Evolutionary conservation across 2,888 invertebrate genomes (phyloP).

Genomic region (Caenorhabditis becei): DNA sequence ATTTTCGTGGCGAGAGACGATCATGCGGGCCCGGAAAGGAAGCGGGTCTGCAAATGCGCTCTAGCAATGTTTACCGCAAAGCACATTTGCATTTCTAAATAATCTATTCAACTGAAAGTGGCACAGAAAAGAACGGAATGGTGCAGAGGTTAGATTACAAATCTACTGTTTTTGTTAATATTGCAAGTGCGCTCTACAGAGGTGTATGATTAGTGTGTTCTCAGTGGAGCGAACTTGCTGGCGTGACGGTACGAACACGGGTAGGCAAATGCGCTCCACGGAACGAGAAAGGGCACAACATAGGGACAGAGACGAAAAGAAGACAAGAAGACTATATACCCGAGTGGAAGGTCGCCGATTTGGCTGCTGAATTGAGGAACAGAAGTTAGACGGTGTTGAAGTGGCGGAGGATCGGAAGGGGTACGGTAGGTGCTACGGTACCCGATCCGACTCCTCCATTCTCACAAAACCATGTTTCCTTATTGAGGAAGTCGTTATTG

Average conservation of each 20-base stretch:
- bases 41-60: neutral
- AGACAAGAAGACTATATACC: constrained; percentile 43
- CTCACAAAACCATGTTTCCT: neutral
- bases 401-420: constrained; percentile 8
- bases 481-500: neutral
- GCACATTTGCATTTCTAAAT: neutral
- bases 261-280: constrained; percentile 13
- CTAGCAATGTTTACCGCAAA: neutral
- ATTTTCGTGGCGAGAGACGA: neutral
- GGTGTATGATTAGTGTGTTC: neutral
- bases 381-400: constrained; percentile 25
- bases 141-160: neutral
- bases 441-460: neutral
- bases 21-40: neutral
- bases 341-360: constrained; percentile 55
- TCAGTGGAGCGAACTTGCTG: constrained; percentile 6
- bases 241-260: constrained; percentile 8
- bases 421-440: constrained; percentile 9
- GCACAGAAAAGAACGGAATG: neutral
- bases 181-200: constrained; percentile 30
- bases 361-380: constrained; percentile 47
- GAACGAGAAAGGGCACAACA: constrained; percentile 1
- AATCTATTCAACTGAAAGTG: neutral
- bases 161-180: neutral
- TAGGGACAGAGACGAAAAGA: constrained; percentile 22